These are phyloP conservation scores for Solenopsis invicta DNA, from an alignment of 1,140 invertebrate genomes.

Conservation along the genomic window DNA sequence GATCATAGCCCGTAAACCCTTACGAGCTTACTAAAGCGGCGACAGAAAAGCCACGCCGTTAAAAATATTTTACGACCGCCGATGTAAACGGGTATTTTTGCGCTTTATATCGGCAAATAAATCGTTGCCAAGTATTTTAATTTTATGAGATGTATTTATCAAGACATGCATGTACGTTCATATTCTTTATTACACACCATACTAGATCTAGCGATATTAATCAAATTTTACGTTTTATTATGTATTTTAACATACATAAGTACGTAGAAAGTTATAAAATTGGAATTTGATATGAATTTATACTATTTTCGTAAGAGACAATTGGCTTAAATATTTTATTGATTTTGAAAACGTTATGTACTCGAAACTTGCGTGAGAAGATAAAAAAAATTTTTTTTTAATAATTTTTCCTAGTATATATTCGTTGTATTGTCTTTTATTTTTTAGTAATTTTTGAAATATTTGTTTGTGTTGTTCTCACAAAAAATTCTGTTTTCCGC, in stretches of 20 bases:
- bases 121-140: constrained; percentile 41
- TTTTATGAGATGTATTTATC: constrained; percentile 53
- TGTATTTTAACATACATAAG: background rate
- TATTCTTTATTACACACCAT: constrained; percentile 15
- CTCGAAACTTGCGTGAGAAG: background rate
- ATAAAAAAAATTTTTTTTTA: background rate
- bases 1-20: constrained; percentile 69
- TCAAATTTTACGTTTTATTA: constrained; percentile 30
- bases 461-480: background rate
- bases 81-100: constrained; percentile 69
- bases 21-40: constrained; percentile 71
- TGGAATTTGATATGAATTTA: background rate
- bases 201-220: constrained; percentile 18
- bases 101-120: constrained; percentile 36
- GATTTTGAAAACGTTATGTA: background rate
- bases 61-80: constrained; percentile 67
- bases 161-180: background rate
- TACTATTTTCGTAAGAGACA: background rate
- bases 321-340: constrained; percentile 10
- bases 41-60: constrained; percentile 63
- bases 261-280: background rate
- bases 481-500: background rate
- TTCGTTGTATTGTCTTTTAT: background rate
- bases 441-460: background rate
- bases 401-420: background rate